These are phyloP conservation scores for Drosophila oshimai DNA, from an alignment of 1,140 invertebrate genomes.

Conservation along the genomic window DNA sequence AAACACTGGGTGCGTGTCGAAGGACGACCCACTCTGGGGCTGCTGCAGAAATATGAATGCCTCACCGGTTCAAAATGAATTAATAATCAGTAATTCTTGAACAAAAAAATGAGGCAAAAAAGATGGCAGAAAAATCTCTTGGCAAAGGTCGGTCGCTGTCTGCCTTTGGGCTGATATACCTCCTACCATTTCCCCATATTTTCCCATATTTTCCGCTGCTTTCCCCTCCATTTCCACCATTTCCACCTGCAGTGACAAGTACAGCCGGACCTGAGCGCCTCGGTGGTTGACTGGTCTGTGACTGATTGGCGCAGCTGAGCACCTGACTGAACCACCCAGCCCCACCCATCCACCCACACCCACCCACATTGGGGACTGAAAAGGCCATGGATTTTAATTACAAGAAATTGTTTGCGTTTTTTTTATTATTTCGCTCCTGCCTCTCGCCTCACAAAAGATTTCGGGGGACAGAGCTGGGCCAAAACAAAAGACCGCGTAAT, in stretches of 20 bases:
- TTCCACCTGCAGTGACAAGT: constrained; percentile 67
- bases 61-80: constrained; percentile 79
- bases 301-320: constrained; percentile 77
- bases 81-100: constrained; percentile 80
- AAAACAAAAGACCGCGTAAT: constrained; percentile 43
- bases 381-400: constrained; percentile 80
- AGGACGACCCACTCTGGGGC: constrained; percentile 62
- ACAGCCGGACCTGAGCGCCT: constrained; percentile 41
- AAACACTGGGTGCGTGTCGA: constrained; percentile 39
- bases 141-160: constrained; percentile 28
- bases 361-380: constrained; percentile 35
- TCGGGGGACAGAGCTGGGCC: constrained; percentile 5
- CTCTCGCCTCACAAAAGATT: constrained; percentile 30
- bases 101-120: constrained; percentile 62
- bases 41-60: constrained; percentile 76
- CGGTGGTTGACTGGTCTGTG: constrained; percentile 75
- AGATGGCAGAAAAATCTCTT: constrained; percentile 15
- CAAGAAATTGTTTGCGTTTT: constrained; percentile 76
- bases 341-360: neutral
- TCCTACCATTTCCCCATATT: neutral
- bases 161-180: constrained; percentile 44
- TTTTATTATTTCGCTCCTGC: constrained; percentile 15
- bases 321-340: constrained; percentile 64
- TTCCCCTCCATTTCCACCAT: neutral
- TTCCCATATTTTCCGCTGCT: neutral